phyloP scores from a whole-genome alignment of 2,113 vertebrate species.

The Grus americana region DNA sequence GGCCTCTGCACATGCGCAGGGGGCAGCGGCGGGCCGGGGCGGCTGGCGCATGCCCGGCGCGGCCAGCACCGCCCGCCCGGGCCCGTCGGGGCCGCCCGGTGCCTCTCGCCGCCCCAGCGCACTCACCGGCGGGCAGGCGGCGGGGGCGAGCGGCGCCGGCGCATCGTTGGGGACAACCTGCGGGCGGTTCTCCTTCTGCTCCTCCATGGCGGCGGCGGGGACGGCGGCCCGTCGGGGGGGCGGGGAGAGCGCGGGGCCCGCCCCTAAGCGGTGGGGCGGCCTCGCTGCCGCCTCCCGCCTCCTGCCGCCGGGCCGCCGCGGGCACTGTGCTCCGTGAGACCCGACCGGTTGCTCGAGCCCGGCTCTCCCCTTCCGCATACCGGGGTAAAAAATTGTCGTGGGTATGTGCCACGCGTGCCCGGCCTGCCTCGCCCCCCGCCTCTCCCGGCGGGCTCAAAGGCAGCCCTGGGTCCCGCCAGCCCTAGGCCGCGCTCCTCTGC shows the following conservation, averaged over 20 bases:
- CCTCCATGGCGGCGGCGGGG: not conserved
- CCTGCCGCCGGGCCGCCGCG: too few species aligned
- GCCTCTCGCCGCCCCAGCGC: too few species aligned
- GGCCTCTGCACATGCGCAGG: not conserved
- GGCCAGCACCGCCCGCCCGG: too few species aligned
- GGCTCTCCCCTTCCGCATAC: accelerated
- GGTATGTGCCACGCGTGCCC: accelerated
- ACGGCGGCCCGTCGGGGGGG: not conserved
- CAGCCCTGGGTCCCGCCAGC: not conserved
- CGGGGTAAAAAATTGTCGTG: accelerated
- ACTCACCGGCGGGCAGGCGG: not conserved
- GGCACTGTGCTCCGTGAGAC: accelerated
- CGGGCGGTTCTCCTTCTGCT: not conserved
- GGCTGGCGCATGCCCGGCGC: not conserved
- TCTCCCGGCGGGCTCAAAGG: too few species aligned
- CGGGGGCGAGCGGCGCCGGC: not conserved
- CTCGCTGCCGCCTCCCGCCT: too few species aligned
- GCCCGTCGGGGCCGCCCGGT: too few species aligned
- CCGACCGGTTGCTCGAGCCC: accelerated
- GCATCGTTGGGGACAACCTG: not conserved
- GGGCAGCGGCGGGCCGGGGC: not conserved
- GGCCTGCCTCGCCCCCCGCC: not conserved
- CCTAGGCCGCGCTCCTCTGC: not conserved
- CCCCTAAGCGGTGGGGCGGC: not conserved
- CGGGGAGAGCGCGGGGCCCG: not conserved